Conservation (phyloP, 92 coral and sea anemone genomes). For the Heliopora coerulea region DNA sequence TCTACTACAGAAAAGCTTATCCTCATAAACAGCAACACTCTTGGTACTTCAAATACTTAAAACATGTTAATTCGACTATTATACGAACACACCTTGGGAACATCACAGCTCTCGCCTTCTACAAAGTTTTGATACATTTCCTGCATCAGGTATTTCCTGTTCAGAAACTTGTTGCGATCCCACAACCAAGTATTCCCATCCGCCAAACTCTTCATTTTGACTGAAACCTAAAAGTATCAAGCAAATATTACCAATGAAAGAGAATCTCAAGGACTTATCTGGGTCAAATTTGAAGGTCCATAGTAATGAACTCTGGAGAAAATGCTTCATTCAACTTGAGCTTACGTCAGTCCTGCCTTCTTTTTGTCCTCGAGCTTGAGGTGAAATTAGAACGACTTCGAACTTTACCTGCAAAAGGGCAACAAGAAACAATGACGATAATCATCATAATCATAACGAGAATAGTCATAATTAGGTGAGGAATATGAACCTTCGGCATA, state of each 20-base stretch:
- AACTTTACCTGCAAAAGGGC: constrained; percentile 62
- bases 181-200: constrained; percentile 88
- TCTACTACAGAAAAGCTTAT: too few species aligned
- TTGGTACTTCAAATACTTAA: too few species aligned
- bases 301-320: too few species aligned
- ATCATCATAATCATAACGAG: background rate
- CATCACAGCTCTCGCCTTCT: constrained; percentile 89
- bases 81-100: constrained; percentile 69
- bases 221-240: constrained; percentile 56
- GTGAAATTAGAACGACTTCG: constrained; percentile 77
- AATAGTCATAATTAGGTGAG: background rate
- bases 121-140: constrained; percentile 89
- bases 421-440: background rate
- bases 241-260: too few species aligned
- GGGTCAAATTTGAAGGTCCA: too few species aligned
- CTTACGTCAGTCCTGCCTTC: constrained; percentile 86
- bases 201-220: constrained; percentile 72
- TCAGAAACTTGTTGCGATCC: constrained; percentile 84
- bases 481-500: too few species aligned
- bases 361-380: constrained; percentile 87
- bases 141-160: constrained; percentile 86
- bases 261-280: too few species aligned
- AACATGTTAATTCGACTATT: too few species aligned
- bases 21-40: too few species aligned
- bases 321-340: background rate